Percentiles rank a stretch among this genome's conserved stretches.
These are phyloP conservation scores for Mallotus villosus DNA, from an alignment of 2,797 vertebrate genomes.

Conservation along the genomic window DNA sequence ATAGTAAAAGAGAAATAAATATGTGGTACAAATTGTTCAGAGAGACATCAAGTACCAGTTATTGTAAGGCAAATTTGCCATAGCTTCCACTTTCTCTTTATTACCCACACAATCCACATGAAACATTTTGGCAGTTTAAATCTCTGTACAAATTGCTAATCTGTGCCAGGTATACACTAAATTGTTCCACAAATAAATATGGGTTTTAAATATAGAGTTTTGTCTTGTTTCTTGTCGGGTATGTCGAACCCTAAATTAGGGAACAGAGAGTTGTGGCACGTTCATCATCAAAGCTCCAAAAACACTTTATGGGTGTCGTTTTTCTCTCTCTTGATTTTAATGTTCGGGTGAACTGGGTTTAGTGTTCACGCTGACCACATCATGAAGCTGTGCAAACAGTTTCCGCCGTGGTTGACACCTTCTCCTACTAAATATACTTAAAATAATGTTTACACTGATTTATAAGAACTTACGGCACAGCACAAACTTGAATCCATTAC, in stretches of 20 bases:
- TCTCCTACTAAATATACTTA: slow-evolving; percentile 86
- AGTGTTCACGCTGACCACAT: slow-evolving; percentile 79
- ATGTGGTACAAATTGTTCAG: no score
- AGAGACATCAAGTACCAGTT: no score
- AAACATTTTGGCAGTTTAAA: slow-evolving; percentile 37
- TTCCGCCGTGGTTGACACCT: slow-evolving; percentile 86
- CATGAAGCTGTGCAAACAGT: slow-evolving; percentile 87
- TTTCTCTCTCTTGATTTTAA: slow-evolving; percentile 46
- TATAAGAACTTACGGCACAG: slow-evolving; percentile 70
- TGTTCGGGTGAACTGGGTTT: slow-evolving; percentile 79
- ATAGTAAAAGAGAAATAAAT: no score
- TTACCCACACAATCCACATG: slow-evolving; percentile 39
- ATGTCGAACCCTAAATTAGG: slow-evolving; percentile 39
- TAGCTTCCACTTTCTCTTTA: slow-evolving; percentile 26
- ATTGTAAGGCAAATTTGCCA: no score
- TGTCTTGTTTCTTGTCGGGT: slow-evolving; percentile 73
- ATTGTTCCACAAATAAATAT: slow-evolving; percentile 64
- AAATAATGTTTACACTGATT: slow-evolving; percentile 67
- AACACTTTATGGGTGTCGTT: slow-evolving; percentile 63
- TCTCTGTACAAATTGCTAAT: slow-evolving; percentile 27
- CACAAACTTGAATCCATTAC: slow-evolving; percentile 62
- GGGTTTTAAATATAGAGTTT: slow-evolving; percentile 45
- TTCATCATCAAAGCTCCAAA: slow-evolving; percentile 63
- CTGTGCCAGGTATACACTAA: slow-evolving; percentile 59
- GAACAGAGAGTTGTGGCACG: slow-evolving; percentile 45